phyloP scores from a whole-genome alignment of 1,140 invertebrate species.

The Rhopalosiphum padi region DNA sequence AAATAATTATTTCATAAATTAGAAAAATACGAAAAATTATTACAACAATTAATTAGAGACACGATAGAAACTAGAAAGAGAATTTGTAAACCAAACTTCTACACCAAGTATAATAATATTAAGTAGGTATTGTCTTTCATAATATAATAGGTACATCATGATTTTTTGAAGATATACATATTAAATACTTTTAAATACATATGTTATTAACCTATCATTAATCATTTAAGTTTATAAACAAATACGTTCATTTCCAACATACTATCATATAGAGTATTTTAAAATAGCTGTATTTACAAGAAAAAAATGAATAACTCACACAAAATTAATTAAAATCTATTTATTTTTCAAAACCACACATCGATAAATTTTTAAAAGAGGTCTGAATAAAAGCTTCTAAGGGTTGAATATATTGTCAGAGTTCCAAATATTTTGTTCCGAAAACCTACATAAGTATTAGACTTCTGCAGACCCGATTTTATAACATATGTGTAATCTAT shows the following conservation, averaged over 20 bases:
- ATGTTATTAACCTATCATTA: not conserved
- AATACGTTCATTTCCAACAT: too few species aligned
- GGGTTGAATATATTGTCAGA: slow-evolving; percentile 31
- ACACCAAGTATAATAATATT: not conserved
- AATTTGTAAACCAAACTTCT: not conserved
- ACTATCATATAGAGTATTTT: too few species aligned
- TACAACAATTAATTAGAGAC: not conserved
- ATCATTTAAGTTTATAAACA: not conserved
- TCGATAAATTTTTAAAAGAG: slow-evolving; percentile 2
- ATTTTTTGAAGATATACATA: not conserved
- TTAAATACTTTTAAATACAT: not conserved
- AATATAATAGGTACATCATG: not conserved
- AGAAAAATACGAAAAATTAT: not conserved
- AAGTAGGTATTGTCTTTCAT: not conserved
- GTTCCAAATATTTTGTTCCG: slow-evolving; percentile 32
- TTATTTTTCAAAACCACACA: slow-evolving; percentile 20
- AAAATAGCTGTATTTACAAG: not conserved
- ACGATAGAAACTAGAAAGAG: too few species aligned
- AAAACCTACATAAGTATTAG: slow-evolving; percentile 29
- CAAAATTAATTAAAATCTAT: not conserved
- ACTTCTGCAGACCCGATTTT: not conserved
- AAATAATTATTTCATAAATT: not conserved
- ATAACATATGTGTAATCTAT: slow-evolving; percentile 45
- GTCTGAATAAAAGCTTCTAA: not conserved
- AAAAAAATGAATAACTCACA: not conserved